Evolutionary conservation across 2,797 vertebrate genomes (phyloP).

Genomic region (Poliocrania exsul): DNA sequence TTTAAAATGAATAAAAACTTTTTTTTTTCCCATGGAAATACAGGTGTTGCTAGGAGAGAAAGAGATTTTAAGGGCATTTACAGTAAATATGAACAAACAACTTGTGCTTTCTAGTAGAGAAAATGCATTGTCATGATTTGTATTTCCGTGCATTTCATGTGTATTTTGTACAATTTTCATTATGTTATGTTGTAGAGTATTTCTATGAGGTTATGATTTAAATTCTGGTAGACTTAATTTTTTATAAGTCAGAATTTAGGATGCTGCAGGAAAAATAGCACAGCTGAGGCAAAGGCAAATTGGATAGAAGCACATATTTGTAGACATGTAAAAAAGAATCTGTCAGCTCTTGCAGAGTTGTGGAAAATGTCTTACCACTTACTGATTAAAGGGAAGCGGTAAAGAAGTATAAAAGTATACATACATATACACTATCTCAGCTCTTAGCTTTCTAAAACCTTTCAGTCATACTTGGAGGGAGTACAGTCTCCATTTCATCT

Average conservation of each 20-base stretch:
- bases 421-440: neutral
- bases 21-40: neutral
- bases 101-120: neutral
- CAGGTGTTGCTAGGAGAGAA: neutral
- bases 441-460: neutral
- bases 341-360: neutral
- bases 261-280: neutral
- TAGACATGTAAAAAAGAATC: neutral
- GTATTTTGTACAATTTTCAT: neutral
- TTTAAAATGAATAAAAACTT: neutral
- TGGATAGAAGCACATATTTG: neutral
- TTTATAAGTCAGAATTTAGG: neutral
- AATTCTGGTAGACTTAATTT: neutral
- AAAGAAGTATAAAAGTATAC: neutral
- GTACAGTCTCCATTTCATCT: neutral
- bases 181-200: neutral
- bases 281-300: neutral
- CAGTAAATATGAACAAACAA: neutral
- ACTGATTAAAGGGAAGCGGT: neutral
- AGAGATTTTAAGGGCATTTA: neutral
- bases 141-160: neutral
- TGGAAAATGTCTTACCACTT: neutral
- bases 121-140: neutral
- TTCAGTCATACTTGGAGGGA: neutral
- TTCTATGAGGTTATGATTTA: neutral